These are phyloP conservation scores for Prionchulus punctatus DNA, from an alignment of 2,888 invertebrate species.

Conservation along the genomic window DNA sequence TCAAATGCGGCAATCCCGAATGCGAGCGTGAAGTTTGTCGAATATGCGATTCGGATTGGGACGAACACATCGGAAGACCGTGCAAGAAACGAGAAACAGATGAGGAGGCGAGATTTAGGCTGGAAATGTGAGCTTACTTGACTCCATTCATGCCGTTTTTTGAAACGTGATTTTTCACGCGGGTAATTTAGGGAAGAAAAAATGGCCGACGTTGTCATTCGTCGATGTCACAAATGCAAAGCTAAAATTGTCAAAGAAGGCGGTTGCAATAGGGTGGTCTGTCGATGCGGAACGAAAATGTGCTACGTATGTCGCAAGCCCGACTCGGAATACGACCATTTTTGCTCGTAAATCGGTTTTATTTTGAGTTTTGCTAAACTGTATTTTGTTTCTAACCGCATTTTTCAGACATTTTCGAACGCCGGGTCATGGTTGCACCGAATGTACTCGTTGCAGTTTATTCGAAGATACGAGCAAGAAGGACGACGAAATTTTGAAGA, in stretches of 20 bases:
- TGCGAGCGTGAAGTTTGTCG: slow-evolving; percentile 46
- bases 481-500: too few species aligned
- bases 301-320: slow-evolving; percentile 42
- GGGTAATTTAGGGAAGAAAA: slow-evolving; percentile 41
- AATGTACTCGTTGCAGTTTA: not conserved
- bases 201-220: slow-evolving; percentile 40
- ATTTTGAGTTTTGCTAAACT: too few species aligned
- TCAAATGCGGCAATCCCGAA: slow-evolving; percentile 43
- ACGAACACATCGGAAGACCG: slow-evolving; percentile 18
- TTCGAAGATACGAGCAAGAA: not conserved
- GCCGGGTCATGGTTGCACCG: not conserved
- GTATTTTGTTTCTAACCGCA: too few species aligned
- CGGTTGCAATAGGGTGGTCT: slow-evolving; percentile 45
- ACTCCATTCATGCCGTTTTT: not conserved
- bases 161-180: not conserved
- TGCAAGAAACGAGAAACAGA: slow-evolving; percentile 41
- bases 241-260: slow-evolving; percentile 34
- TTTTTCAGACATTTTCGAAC: not conserved
- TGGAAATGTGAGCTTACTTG: slow-evolving; percentile 26
- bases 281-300: slow-evolving; percentile 43
- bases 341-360: slow-evolving; percentile 2
- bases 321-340: not conserved
- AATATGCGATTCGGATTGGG: slow-evolving; percentile 15
- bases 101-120: slow-evolving; percentile 35
- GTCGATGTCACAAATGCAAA: slow-evolving; percentile 18